A percentile compares a stretch with the other conserved stretches of the same genome.
Conservation (phyloP, 2,113 vertebrate genomes). For the Dinomys branickii region DNA sequence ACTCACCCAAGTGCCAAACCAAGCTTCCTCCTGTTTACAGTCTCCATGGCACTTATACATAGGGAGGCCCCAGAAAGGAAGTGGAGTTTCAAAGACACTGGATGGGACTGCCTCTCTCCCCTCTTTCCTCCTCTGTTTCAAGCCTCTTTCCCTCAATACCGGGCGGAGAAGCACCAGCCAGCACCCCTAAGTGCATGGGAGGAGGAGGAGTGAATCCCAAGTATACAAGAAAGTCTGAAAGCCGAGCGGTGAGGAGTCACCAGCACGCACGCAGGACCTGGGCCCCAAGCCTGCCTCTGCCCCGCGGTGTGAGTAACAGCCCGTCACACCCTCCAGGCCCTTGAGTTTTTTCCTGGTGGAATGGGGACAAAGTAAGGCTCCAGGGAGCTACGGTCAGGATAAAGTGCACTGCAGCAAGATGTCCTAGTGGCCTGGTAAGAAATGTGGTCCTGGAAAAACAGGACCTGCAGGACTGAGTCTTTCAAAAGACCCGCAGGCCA, state of each 20-base stretch:
- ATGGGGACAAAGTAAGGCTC: neutral
- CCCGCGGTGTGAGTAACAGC: neutral
- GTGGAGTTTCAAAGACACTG: constrained; percentile 28
- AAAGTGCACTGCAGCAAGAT: neutral
- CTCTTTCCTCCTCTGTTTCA: neutral
- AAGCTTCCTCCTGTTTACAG: constrained; percentile 60
- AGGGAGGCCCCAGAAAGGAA: constrained; percentile 56
- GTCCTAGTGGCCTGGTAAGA: neutral
- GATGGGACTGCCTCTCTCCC: neutral
- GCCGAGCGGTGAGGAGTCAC: neutral
- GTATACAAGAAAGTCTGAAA: neutral
- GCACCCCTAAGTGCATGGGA: neutral
- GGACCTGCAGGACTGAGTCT: neutral
- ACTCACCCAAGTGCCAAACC: constrained; percentile 63
- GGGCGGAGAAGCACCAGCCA: neutral
- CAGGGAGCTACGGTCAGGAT: neutral
- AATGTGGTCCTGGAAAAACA: constrained; percentile 29
- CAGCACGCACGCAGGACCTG: neutral
- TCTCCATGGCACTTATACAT: constrained; percentile 69
- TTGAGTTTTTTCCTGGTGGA: neutral
- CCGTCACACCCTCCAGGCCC: neutral
- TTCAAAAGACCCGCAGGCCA: neutral
- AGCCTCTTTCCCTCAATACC: neutral
- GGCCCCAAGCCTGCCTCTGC: neutral
- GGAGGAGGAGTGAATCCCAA: neutral